Conservation (phyloP, 2,113 vertebrate species). For the Clarias macrocephalus region DNA sequence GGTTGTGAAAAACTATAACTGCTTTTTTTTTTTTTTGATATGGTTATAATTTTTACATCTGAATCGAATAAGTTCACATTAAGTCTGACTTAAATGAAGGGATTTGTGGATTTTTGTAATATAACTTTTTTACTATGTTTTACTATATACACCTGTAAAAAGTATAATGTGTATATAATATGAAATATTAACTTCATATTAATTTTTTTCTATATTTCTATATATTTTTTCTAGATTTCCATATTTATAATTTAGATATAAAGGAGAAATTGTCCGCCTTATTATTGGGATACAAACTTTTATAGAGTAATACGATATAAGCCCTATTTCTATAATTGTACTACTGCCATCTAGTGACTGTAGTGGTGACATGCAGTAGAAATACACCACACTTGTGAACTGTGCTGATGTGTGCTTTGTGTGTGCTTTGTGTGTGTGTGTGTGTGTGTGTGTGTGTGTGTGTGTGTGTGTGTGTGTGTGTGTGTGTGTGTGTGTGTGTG, state of each 20-base stretch:
- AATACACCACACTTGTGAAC: neutral
- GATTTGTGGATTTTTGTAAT: neutral
- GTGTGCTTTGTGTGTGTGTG: neutral
- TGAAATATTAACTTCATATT: neutral
- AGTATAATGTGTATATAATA: too few relatives aligned
- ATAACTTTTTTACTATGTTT: neutral
- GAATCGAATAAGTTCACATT: neutral
- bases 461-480: slow-evolving; percentile 10
- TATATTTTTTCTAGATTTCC: neutral
- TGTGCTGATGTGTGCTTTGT: neutral
- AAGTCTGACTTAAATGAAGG: neutral
- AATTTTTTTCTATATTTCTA: neutral
- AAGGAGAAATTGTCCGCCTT: too few relatives aligned
- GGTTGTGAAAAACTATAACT: neutral
- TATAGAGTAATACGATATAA: neutral
- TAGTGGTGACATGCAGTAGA: neutral
- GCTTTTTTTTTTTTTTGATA: neutral
- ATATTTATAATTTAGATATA: too few relatives aligned
- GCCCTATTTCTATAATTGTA: neutral
- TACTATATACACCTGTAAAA: neutral
- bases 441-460: neutral
- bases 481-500: slow-evolving; percentile 22
- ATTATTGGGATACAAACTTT: neutral
- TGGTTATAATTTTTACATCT: neutral
- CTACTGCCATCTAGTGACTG: slow-evolving; percentile 61